phyloP scores from a whole-genome alignment of 1,140 invertebrate genomes.

The Acromyrmex heyeri region DNA sequence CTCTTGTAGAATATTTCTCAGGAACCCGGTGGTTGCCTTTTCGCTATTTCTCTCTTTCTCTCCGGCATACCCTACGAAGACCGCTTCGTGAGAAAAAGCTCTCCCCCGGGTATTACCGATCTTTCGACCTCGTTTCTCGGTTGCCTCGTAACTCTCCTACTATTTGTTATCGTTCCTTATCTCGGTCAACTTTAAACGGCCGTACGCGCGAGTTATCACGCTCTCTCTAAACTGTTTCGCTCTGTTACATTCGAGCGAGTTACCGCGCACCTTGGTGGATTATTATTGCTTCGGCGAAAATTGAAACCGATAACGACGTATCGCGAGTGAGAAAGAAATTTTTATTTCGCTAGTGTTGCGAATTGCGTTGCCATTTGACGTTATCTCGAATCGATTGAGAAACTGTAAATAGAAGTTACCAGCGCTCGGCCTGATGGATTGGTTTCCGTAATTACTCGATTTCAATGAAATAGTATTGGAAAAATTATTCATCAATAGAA shows the following conservation, averaged over 20 bases:
- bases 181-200: slow-evolving; percentile 74
- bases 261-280: slow-evolving; percentile 14
- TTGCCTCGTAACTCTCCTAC: slow-evolving; percentile 70
- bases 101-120: slow-evolving; percentile 75
- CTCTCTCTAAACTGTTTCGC: slow-evolving; percentile 64
- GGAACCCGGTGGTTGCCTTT: slow-evolving; percentile 47
- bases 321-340: slow-evolving; percentile 53
- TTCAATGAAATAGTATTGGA: background rate
- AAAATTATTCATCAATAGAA: background rate
- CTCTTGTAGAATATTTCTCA: slow-evolving; percentile 74
- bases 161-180: slow-evolving; percentile 76
- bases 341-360: slow-evolving; percentile 47
- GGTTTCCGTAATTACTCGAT: slow-evolving; percentile 42
- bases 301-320: slow-evolving; percentile 65
- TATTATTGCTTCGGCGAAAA: slow-evolving; percentile 54
- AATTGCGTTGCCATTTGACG: slow-evolving; percentile 51
- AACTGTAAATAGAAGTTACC: slow-evolving; percentile 53
- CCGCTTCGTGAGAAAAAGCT: slow-evolving; percentile 70
- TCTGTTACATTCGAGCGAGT: slow-evolving; percentile 52
- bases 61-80: slow-evolving; percentile 49
- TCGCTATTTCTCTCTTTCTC: slow-evolving; percentile 60
- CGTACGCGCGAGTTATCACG: slow-evolving; percentile 68
- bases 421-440: slow-evolving; percentile 27
- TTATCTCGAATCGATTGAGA: slow-evolving; percentile 47
- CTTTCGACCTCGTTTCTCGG: slow-evolving; percentile 76